Base-by-base conservation (phyloP, 2,888 invertebrate genomes). In the Crocallis elinguaria region DNA sequence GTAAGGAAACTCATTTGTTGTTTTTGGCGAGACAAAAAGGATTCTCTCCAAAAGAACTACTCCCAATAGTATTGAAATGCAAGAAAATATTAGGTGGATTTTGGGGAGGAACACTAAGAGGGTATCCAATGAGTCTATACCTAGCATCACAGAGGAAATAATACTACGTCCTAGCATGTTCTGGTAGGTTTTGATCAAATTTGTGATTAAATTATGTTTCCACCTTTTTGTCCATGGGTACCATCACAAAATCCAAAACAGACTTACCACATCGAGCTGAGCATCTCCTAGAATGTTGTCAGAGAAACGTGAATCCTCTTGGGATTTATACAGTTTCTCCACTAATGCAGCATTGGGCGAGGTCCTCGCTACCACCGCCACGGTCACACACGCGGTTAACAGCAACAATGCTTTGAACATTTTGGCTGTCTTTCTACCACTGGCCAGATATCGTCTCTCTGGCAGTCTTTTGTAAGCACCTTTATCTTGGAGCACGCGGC, bases 261-360 rank as follows among this genome's bases (percentile, higher is more conserved):
- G 3, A 75, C 84, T 77, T 48, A 84, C 84, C 69, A 70, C 78
- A 67, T 84, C 84, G 11, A 84, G 67, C 5, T 57, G 45, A 5
- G 77, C 73, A 64, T 85, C 84, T 63, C 82, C 81, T 11, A 69
- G 53, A 9, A 82, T 36, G 49, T 76, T 52, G n/a, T 42, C 56
- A 3, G 85, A 77, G 39, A 55, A 71, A 30, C 75, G 62, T 0
- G 43, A 37, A 7, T 64, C 66, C 3, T 62, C 55, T 1, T 44
- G 32, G n/a, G 58, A 53, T 11, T 39, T 72, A 12, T 67, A 36
- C 3, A 72, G 53, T 30, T 69, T 56, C 49, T 73, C 69, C 0
- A 79, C 68, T 25, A 64, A 64, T 4, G 76, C 75, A 7, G 77
- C 78, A 37, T 82, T 63, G 0, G 84, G 84, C 0, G 84, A 77